Percentiles rank a stretch among this genome's conserved stretches.
Evolutionary conservation across 1,140 invertebrate genomes (phyloP).

Genomic region (Oscheius sp.): DNA sequence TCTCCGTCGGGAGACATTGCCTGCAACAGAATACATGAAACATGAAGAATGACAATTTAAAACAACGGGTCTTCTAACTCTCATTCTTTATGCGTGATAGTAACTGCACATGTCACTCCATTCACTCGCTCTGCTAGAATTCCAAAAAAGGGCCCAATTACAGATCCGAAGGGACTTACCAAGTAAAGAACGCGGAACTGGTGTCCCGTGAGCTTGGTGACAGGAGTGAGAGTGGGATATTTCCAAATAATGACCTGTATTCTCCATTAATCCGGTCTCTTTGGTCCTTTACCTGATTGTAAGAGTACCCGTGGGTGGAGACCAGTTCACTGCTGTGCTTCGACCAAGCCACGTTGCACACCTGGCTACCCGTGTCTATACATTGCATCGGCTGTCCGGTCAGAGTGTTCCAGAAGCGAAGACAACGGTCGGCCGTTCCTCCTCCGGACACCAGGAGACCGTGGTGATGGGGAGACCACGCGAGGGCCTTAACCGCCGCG

Average conservation of each 20-base stretch:
- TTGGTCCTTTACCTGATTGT: no score
- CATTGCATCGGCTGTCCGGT: slow-evolving; percentile 98
- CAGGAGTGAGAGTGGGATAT: slow-evolving; percentile 92
- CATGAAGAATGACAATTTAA: no score
- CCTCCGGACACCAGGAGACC: slow-evolving; percentile 90
- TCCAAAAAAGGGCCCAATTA: no score
- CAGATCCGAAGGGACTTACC: no score
- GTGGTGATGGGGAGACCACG: slow-evolving; percentile 99
- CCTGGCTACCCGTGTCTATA: slow-evolving; percentile 95
- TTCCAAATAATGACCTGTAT: slow-evolving; percentile 98
- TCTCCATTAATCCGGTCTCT: slow-evolving; percentile 34
- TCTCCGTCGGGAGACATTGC: slow-evolving; percentile 98
- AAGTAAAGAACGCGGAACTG: slow-evolving; percentile 93
- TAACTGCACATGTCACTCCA: no score
- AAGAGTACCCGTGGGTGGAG: slow-evolving; percentile 97
- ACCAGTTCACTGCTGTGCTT: slow-evolving; percentile 65
- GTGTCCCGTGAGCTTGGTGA: slow-evolving; percentile 96
- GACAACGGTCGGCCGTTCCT: slow-evolving; percentile 95
- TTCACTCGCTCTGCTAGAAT: no score
- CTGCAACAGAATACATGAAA: slow-evolving; percentile 58
- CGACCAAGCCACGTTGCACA: slow-evolving; percentile 98
- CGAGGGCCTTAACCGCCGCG: slow-evolving; percentile 97
- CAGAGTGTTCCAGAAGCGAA: slow-evolving; percentile 97
- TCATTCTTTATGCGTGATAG: no score
- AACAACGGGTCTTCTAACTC: no score